A percentile compares a stretch with the other conserved stretches of the same genome.
phyloP scores from a whole-genome alignment of 2,797 vertebrate species.

The Prionace glauca region DNA sequence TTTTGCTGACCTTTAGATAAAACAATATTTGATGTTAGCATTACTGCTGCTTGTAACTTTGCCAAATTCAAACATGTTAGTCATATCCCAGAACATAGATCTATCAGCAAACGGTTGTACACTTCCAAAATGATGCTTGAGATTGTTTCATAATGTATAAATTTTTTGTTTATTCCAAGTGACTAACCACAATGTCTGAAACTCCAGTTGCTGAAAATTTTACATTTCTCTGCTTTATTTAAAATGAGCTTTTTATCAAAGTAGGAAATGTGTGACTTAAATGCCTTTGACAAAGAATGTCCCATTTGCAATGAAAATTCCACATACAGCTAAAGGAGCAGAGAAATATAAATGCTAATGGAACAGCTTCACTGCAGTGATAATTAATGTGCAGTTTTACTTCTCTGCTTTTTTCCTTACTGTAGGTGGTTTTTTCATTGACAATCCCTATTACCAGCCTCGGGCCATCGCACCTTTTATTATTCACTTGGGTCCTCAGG shows the following conservation, averaged over 20 bases:
- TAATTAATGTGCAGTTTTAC: conserved; percentile 66
- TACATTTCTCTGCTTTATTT: conserved; percentile 75
- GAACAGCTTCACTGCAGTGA: conserved; percentile 60
- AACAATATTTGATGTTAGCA: conserved; percentile 63
- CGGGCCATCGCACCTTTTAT: conserved; percentile 95
- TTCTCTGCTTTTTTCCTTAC: conserved; percentile 76
- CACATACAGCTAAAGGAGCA: conserved; percentile 82
- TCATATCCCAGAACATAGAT: neutral
- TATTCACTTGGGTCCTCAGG: conserved; percentile 97
- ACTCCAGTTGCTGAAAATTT: conserved; percentile 71
- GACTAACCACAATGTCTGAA: conserved; percentile 78
- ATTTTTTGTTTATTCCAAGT: conserved; percentile 68
- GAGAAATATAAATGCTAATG: conserved; percentile 69
- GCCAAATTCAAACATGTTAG: neutral
- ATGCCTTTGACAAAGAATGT: conserved; percentile 58
- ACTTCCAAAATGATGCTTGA: conserved; percentile 72
- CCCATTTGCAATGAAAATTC: conserved; percentile 75
- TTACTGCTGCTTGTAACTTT: neutral
- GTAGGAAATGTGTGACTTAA: conserved; percentile 63
- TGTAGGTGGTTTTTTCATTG: conserved; percentile 98
- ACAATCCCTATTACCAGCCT: conserved; percentile 98
- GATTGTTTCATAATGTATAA: conserved; percentile 69
- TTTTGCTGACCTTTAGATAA: conserved; percentile 70
- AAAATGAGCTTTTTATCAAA: conserved; percentile 64
- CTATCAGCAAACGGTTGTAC: neutral